Conservation (phyloP, 2,888 invertebrate genomes). For the Hypolimnas misippus region DNA sequence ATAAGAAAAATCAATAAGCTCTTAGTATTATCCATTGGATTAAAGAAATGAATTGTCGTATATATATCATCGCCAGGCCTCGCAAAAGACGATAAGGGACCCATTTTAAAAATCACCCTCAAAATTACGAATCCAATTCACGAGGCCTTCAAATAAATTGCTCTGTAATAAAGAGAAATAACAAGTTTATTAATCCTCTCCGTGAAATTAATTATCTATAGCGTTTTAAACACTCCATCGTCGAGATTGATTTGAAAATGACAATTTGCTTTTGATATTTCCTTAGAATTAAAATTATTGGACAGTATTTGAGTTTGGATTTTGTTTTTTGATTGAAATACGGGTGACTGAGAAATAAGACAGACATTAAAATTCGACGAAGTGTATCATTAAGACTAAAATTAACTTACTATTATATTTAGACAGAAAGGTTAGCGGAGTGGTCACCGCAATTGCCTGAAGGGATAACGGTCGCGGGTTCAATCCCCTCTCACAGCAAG, state of each 20-base stretch:
- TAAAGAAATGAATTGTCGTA: not conserved
- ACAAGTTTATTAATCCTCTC: conserved; percentile 39
- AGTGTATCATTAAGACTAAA: too few species aligned
- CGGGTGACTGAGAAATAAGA: not conserved
- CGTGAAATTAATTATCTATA: conserved; percentile 29
- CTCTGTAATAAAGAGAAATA: conserved; percentile 40
- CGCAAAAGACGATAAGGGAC: conserved; percentile 22
- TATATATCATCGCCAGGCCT: conserved; percentile 2
- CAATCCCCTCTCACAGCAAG: too few species aligned
- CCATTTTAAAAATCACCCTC: conserved; percentile 27
- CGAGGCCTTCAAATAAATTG: conserved; percentile 39
- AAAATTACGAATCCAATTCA: conserved; percentile 37
- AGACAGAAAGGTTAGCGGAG: not conserved
- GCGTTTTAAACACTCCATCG: conserved; percentile 26
- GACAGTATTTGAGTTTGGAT: not conserved
- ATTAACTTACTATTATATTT: too few species aligned
- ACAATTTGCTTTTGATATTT: conserved; percentile 1
- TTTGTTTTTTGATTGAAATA: not conserved
- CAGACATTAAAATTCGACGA: not conserved
- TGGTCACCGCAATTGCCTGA: too few species aligned
- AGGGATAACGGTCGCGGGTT: too few species aligned
- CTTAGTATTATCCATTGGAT: not conserved
- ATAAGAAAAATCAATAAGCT: not conserved
- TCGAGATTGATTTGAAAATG: conserved; percentile 31
- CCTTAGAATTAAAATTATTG: not conserved